A percentile compares a stretch with the other conserved stretches of the same genome.
These are phyloP conservation scores for Protonemura montana DNA, from an alignment of 2,888 invertebrate genomes.

Conservation along the genomic window DNA sequence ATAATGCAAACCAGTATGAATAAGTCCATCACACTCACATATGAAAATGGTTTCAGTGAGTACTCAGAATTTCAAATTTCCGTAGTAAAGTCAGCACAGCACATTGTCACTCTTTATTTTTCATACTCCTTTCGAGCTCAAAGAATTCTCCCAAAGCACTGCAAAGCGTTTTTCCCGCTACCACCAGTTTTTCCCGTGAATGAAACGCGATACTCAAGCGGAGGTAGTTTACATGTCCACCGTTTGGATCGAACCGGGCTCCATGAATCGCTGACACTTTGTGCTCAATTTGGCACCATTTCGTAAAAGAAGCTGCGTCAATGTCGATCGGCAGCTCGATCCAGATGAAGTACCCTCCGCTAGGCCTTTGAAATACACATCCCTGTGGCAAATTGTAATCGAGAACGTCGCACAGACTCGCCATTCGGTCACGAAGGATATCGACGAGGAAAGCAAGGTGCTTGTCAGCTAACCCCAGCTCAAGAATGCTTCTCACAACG, in stretches of 20 bases:
- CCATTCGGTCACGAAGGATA: slow-evolving; percentile 61
- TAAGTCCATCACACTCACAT: no score
- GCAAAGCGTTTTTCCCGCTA: slow-evolving; percentile 58
- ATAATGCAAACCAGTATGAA: no score
- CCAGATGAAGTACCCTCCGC: slow-evolving; percentile 71
- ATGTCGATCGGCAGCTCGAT: slow-evolving; percentile 60
- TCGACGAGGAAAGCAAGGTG: slow-evolving; percentile 59
- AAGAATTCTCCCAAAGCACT: slow-evolving; percentile 43
- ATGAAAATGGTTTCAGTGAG: no score
- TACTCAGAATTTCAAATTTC: no score
- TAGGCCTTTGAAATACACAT: slow-evolving; percentile 59
- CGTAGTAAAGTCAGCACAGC: no score
- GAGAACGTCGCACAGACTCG: slow-evolving; percentile 58
- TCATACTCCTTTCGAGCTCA: neutral
- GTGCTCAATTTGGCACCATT: slow-evolving; percentile 58
- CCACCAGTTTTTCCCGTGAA: slow-evolving; percentile 55
- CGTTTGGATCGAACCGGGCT: slow-evolving; percentile 58
- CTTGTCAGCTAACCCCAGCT: slow-evolving; percentile 61
- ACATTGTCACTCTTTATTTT: neutral
- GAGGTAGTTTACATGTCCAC: slow-evolving; percentile 58
- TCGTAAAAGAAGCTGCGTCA: slow-evolving; percentile 58
- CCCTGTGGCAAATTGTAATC: slow-evolving; percentile 58
- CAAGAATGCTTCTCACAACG: slow-evolving; percentile 63
- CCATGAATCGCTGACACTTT: slow-evolving; percentile 62
- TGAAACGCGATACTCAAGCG: slow-evolving; percentile 65